Percentiles rank a stretch among this genome's conserved stretches.
Conservation (phyloP, 2,113 vertebrate genomes). For the Phrynocephalus versicolor region DNA sequence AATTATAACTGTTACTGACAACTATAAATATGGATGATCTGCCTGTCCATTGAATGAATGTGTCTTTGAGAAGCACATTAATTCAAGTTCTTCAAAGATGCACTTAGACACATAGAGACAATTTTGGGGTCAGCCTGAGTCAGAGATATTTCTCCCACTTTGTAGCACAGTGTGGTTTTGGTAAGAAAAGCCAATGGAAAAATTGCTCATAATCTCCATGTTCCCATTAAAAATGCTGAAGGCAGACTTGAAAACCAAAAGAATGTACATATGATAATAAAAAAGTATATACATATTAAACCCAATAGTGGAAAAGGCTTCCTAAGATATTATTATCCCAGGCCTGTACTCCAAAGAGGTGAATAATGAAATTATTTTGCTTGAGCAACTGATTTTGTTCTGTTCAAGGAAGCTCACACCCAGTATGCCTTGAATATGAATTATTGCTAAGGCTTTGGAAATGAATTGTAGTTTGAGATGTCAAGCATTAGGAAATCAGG, state of each 20-base stretch:
- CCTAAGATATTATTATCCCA: slow-evolving; percentile 71
- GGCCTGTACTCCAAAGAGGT: slow-evolving; percentile 48
- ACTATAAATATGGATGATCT: not conserved
- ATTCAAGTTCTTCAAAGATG: slow-evolving; percentile 22
- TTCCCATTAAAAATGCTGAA: slow-evolving; percentile 62
- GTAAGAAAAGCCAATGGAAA: slow-evolving; percentile 69
- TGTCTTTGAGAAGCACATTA: slow-evolving; percentile 4
- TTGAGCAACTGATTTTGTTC: slow-evolving; percentile 54
- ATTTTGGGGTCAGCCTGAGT: slow-evolving; percentile 66
- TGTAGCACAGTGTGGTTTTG: slow-evolving; percentile 65
- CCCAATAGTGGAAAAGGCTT: slow-evolving; percentile 69
- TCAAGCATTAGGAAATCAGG: not conserved
- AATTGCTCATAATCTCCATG: slow-evolving; percentile 57
- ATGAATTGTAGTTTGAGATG: not conserved
- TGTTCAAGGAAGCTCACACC: slow-evolving; percentile 20
- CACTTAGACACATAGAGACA: slow-evolving; percentile 19
- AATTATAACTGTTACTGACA: not conserved
- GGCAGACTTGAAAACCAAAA: slow-evolving; percentile 70
- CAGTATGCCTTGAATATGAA: not conserved
- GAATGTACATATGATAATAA: slow-evolving; percentile 73
- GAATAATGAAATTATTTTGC: slow-evolving; percentile 66
- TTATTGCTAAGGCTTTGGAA: not conserved
- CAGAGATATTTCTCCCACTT: slow-evolving; percentile 68
- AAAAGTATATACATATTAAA: slow-evolving; percentile 46
- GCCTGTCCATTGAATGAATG: too few relatives aligned